These are phyloP conservation scores for Drymonia ruficornis DNA, from an alignment of 2,888 invertebrate species.

Conservation along the genomic window DNA sequence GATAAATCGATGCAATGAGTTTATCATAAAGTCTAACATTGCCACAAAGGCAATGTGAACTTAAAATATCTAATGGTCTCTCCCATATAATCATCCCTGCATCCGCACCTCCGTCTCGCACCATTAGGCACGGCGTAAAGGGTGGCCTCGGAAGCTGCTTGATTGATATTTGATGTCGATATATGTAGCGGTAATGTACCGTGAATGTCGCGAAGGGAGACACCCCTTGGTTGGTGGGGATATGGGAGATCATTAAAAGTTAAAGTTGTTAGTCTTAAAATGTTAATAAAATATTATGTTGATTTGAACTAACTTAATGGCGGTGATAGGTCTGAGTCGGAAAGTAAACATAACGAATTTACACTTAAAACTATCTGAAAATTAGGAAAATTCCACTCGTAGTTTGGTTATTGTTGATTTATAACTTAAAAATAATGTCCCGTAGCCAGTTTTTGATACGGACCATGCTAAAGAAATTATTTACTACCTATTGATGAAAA, in stretches of 20 bases:
- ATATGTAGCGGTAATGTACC: slow-evolving; percentile 45
- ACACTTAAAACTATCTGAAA: too few relatives aligned
- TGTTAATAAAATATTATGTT: neutral
- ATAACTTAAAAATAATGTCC: too few relatives aligned
- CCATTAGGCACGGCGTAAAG: slow-evolving; percentile 42
- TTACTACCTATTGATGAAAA: too few relatives aligned
- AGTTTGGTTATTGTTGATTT: too few relatives aligned
- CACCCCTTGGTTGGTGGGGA: neutral
- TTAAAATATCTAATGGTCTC: neutral
- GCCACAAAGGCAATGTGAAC: neutral
- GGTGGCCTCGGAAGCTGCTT: slow-evolving; percentile 43
- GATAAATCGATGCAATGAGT: too few relatives aligned
- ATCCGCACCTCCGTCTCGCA: slow-evolving; percentile 25
- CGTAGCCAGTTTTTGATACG: too few relatives aligned
- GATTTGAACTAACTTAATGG: too few relatives aligned
- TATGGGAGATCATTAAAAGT: slow-evolving; percentile 1
- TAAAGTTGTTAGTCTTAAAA: neutral
- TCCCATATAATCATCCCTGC: neutral
- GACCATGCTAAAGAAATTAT: too few relatives aligned
- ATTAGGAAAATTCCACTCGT: too few relatives aligned
- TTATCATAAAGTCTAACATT: neutral
- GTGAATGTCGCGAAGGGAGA: slow-evolving; percentile 27
- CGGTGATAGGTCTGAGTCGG: too few relatives aligned
- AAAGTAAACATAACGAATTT: too few relatives aligned
- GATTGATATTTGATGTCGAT: slow-evolving; percentile 56